Base-by-base conservation (phyloP, 2,113 vertebrate species). In the Cinclus mexicanus region DNA sequence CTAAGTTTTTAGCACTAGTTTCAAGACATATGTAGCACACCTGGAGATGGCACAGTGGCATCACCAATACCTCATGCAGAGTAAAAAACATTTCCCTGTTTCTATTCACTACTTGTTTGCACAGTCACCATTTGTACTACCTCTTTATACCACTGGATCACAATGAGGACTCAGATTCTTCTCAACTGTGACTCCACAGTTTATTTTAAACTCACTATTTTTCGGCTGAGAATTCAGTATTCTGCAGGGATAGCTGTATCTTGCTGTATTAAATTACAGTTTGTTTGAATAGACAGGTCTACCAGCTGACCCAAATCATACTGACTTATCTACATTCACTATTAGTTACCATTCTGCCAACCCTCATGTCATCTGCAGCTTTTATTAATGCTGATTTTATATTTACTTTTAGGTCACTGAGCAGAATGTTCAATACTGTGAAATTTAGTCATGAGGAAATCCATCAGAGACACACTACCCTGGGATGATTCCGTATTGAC, bases 311-410 rank as follows among this genome's bases (percentile, higher is more conserved):
- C 94, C 79, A 88, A 67, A 96, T 93, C 76, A 41, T 46, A 83
- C 60, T 68, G 79, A 60, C 49, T 90, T 83, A 78, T 71, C 79
- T 92, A 63, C 61, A 74, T 59, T 93, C 83, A 86, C 65, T 53
- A 64, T 85, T 86, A 95, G 71, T 94, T 94, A 95, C 79, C 31
- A 49, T 57, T 89, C 72, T 89, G 60, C 28, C 79, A 95, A 67
- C 31, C 56, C 46, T 86, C 55, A 50, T 78, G 83, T 89, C 88
- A 90, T 64, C 76, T 88, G 64, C 68, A 89, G 68, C 56, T 95
- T 92, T 95, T 88, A 93, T 97, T 92, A 94, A 82, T 77, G 31
- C 71, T 94, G 42, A 86, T 90, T 86, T 96, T 81, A 56, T 95
- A 88, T 92, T 92, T 94, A 92, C 82, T 92, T 93, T 86, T 83